Evolutionary conservation across 2,888 invertebrate genomes (phyloP).

Genomic region (Abrostola triplasia): DNA sequence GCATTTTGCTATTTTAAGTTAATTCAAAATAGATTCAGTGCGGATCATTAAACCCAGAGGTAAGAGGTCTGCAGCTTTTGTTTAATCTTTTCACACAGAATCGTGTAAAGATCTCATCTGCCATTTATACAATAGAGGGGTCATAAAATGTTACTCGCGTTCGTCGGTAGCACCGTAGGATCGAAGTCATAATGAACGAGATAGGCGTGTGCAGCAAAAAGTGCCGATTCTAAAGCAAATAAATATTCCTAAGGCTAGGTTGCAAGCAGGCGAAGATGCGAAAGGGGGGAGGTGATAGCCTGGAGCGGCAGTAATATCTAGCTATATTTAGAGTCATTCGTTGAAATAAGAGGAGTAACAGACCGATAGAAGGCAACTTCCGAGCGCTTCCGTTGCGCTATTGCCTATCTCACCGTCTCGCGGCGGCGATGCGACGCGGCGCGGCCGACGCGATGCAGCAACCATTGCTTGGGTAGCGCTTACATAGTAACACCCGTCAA

Average conservation of each 20-base stretch:
- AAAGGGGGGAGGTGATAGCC: not conserved
- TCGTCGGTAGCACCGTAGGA: constrained; percentile 30
- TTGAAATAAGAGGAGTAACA: constrained; percentile 4
- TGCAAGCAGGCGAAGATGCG: not conserved
- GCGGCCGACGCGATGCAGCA: not conserved
- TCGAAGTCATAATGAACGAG: constrained; percentile 30
- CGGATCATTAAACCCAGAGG: constrained; percentile 77
- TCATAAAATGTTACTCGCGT: constrained; percentile 27
- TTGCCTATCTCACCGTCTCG: constrained; percentile 10
- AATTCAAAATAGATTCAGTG: constrained; percentile 74
- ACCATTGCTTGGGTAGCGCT: not conserved
- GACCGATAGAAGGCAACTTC: constrained; percentile 1
- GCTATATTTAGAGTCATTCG: not conserved
- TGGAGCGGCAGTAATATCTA: not conserved
- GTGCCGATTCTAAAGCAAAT: constrained; percentile 12
- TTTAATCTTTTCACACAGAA: constrained; percentile 62
- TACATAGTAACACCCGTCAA: constrained; percentile 11
- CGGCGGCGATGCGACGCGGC: not conserved
- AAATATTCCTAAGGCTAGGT: not conserved
- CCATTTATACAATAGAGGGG: constrained; percentile 28
- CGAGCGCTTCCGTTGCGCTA: constrained; percentile 4
- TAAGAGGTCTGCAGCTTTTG: constrained; percentile 67
- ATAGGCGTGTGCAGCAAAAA: constrained; percentile 26
- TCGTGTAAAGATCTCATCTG: constrained; percentile 47
- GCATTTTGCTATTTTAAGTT: constrained; percentile 69